Evolutionary conservation across 2,113 vertebrate genomes (phyloP).

Genomic region (Anolis sagrei): DNA sequence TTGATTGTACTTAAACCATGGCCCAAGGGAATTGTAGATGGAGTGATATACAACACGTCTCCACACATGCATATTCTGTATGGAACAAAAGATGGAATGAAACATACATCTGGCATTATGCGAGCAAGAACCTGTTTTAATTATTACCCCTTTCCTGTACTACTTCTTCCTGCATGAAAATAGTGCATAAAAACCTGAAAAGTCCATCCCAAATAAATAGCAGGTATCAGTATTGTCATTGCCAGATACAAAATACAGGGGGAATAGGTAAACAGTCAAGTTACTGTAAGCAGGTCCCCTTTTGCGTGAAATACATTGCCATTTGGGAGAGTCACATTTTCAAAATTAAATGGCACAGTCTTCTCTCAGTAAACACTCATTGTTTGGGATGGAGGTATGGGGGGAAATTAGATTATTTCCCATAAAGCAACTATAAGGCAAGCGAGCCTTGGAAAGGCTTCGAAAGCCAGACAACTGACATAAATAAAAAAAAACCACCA

Average conservation of each 20-base stretch:
- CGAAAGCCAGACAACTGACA: too few relatives aligned
- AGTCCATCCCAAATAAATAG: constrained; percentile 27
- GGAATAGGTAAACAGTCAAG: constrained; percentile 48
- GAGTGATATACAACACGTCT: background rate
- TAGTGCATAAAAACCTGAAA: constrained; percentile 32
- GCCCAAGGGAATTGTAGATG: background rate
- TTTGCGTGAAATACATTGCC: background rate
- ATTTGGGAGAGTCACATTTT: too few relatives aligned
- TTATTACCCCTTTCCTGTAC: constrained; percentile 24
- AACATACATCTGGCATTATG: constrained; percentile 13
- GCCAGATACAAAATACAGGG: constrained; percentile 41
- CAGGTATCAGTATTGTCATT: constrained; percentile 36
- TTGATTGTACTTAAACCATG: background rate
- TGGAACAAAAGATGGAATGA: constrained; percentile 9
- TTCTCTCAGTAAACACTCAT: too few relatives aligned
- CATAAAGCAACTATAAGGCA: too few relatives aligned
- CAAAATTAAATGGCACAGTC: too few relatives aligned
- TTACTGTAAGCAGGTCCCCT: constrained; percentile 51
- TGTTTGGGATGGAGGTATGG: too few relatives aligned
- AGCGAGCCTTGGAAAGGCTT: too few relatives aligned
- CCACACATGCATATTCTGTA: constrained; percentile 18
- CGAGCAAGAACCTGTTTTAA: background rate
- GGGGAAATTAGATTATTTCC: too few relatives aligned
- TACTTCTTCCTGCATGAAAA: constrained; percentile 46
- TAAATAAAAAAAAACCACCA: constrained; percentile 21